phyloP scores from a whole-genome alignment of 1,140 invertebrate genomes.

The Scaptomyza graminum region DNA sequence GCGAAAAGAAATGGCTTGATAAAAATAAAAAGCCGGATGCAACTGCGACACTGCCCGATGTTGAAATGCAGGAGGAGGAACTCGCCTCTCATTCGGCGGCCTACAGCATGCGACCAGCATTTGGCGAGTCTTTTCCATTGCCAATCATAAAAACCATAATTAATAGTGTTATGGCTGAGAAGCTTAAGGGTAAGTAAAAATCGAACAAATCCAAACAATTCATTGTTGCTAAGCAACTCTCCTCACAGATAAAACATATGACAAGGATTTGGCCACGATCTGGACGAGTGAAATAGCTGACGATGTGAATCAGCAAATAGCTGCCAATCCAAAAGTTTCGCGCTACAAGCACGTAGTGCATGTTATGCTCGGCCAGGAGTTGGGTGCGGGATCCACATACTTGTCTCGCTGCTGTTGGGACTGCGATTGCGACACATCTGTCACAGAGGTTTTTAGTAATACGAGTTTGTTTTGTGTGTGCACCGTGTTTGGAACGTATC shows the following conservation, averaged over 20 bases:
- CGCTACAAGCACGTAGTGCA: constrained; percentile 73
- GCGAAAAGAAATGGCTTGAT: constrained; percentile 7
- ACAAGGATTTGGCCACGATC: constrained; percentile 55
- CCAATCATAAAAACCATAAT: constrained; percentile 62
- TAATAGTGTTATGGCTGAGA: constrained; percentile 57
- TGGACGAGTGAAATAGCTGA: constrained; percentile 69
- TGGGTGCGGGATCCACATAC: constrained; percentile 61
- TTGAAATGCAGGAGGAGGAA: constrained; percentile 27
- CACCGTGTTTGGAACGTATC: constrained; percentile 68
- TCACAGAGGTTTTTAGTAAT: constrained; percentile 67
- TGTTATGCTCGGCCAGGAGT: constrained; percentile 71
- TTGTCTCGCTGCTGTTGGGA: constrained; percentile 73
- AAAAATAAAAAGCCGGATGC: constrained; percentile 21
- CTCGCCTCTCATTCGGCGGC: constrained; percentile 44
- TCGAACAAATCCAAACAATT: constrained; percentile 11
- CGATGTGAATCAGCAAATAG: constrained; percentile 67
- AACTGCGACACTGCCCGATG: constrained; percentile 17
- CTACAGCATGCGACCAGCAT: constrained; percentile 71
- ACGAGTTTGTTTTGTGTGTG: constrained; percentile 71
- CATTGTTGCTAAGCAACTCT: constrained; percentile 55
- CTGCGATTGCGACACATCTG: constrained; percentile 68
- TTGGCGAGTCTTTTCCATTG: constrained; percentile 70
- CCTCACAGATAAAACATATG: constrained; percentile 60
- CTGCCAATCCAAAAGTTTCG: constrained; percentile 54
- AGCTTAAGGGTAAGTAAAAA: constrained; percentile 59